These are phyloP conservation scores for Phthorimaea operculella DNA, from an alignment of 1,140 invertebrate species.

Conservation along the genomic window DNA sequence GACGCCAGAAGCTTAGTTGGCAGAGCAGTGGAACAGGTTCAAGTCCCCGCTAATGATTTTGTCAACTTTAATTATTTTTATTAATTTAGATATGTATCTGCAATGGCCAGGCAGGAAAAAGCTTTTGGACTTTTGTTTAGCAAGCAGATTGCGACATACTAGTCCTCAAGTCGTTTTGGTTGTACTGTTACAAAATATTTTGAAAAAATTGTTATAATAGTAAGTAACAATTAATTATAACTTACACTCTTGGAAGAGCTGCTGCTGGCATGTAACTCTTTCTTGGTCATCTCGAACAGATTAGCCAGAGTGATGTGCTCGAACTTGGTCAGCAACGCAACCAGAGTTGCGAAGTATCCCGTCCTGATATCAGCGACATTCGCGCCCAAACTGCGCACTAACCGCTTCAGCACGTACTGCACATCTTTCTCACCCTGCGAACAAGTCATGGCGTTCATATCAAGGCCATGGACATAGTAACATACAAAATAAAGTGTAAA, in stretches of 20 bases:
- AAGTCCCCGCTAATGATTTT: too few species aligned
- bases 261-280: conserved; percentile 50
- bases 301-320: conserved; percentile 34
- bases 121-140: too few species aligned
- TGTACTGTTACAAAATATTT: too few species aligned
- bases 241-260: conserved; percentile 60
- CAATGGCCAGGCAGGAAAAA: too few species aligned
- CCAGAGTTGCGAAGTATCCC: conserved; percentile 51
- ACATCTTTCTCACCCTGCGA: conserved; percentile 64
- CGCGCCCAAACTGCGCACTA: conserved; percentile 53
- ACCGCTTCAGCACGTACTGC: conserved; percentile 49
- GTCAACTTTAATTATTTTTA: too few species aligned
- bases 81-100: too few species aligned
- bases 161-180: too few species aligned
- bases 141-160: too few species aligned
- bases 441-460: neutral
- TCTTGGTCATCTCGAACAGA: conserved; percentile 43
- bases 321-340: conserved; percentile 35
- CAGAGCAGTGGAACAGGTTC: too few species aligned
- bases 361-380: conserved; percentile 43
- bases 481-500: neutral
- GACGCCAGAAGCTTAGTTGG: too few species aligned
- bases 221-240: too few species aligned
- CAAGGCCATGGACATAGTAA: neutral
- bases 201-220: too few species aligned